Base-by-base conservation (phyloP, 2,797 vertebrate genomes). In the Pelobates cultripes region DNA sequence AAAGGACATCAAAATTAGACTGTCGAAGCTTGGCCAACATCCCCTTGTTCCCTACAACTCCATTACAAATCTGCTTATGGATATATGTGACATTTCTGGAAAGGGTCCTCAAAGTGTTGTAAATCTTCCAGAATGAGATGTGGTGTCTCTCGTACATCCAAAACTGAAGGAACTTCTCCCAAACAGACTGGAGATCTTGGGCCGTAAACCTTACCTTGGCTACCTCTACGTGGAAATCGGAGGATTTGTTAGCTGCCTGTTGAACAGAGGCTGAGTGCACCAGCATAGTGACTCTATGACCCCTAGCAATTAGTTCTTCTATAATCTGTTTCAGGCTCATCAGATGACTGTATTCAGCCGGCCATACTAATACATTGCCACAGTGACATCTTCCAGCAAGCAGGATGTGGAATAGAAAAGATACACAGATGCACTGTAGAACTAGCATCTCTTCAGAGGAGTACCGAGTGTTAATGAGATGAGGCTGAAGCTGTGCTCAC, bases 301-400 rank as follows among this genome's bases (percentile, higher is more conserved):
- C 79, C 14, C 75, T 70, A 3, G 40, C 44, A 4, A 72, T 55
- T 17, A 89, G 75, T 70, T 86, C 85, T 4, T 86, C 84, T 43
- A 87, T 7, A 5, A 88, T 86, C 45, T 42, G 17, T 1, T 83
- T 77, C 85, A 88, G 85, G 61, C 86, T 88, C 47, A 71, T 45
- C 86, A 86, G 87, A 66, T 88, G 87, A 63, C 88, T 88, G 73
- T 85, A 77, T 41, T 90, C 87, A n/a, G 85, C 86, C 9, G 86
- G 79, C 88, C 87, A 89, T 3, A 88, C 42, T 12, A 88, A 71
- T 14, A 88, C 75, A n/a, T 87, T 89, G 5, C 87, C 84, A 79
- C 80, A 83, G 17, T 66, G 64, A 3, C 72, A 70, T 12, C 43
- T 13, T 15, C 51, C 68, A 17, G 64, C 68, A 17, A 78, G 81